Evolutionary conservation across 2,888 invertebrate species (phyloP), one percentile per base, ranked within the genome.

Genomic region (Cosmia trapezina): DNA sequence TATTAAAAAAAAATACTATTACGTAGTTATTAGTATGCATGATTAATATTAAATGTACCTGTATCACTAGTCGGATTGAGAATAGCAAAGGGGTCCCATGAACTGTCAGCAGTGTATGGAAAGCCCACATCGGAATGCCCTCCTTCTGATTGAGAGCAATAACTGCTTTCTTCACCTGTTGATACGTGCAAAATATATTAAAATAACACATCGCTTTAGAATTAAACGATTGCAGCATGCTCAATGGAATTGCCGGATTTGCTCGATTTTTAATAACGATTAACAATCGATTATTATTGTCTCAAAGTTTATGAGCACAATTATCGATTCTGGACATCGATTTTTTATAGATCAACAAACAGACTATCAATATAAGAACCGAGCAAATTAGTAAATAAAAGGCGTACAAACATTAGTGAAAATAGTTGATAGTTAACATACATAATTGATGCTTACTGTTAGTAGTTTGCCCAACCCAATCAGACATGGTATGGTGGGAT

Each of bases 401-500:
- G 47, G 57, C 41, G 17, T 14, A 57, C 54, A 56, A 61, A 67
- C 6, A 69, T 74, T 72, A 76, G 67, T 72, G 57, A 60, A 78
- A 73, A 73, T 59, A 69, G 56, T 71, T 49, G 57, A 73, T 70
- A 66, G 68, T 78, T 77, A 83, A 84, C 79, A 83, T 78, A 79
- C 78, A 68, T 78, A 86, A 87, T 84, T 76, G 81, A 88, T 90
- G 89, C 93, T 96, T 96, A 96, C 98, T 98, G 93, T 98, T 98
- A 87, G 98, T 98, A 60, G 98, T 98, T 80, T 98, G 97, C 76
- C 98, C 98, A 94, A 98, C 97, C 98, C 98, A 98, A 94, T 98
- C 98, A 60, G 98, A 98, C 88, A 98, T 96, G 89, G 94, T 96
- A 89, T 96, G 96, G 89, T 96, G 96, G 84, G 96, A 96, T 77